Evolutionary conservation across 2,113 vertebrate genomes (phyloP).

Genomic region (Lasiurus borealis): DNA sequence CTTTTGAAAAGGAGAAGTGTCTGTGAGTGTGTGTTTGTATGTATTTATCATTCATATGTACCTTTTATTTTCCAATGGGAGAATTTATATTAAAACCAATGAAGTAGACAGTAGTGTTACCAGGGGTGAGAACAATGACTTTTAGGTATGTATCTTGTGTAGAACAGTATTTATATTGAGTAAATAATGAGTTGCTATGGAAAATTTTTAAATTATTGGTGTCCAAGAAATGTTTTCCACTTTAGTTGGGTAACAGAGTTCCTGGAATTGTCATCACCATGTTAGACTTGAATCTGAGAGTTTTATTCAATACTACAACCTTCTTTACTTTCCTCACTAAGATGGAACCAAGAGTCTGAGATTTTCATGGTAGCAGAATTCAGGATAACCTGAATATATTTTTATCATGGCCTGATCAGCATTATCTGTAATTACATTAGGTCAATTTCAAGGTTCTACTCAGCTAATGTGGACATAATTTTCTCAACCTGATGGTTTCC

Average conservation of each 20-base stretch:
- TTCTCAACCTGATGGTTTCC: background rate
- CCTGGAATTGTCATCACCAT: background rate
- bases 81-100: constrained; percentile 33
- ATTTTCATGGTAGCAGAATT: background rate
- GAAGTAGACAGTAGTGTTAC: background rate
- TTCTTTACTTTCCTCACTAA: background rate
- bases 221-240: background rate
- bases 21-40: background rate
- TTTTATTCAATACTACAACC: background rate
- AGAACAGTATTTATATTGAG: background rate
- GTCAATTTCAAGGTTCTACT: constrained; percentile 22
- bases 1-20: background rate
- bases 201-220: background rate
- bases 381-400: background rate
- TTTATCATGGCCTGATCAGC: background rate
- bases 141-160: constrained; percentile 11
- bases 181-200: constrained; percentile 29
- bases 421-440: background rate
- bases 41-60: background rate
- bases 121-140: background rate
- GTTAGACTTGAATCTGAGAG: background rate
- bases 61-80: background rate
- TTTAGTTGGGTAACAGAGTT: background rate
- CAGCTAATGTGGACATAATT: background rate
- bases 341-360: background rate